Percentiles rank a stretch among this genome's conserved stretches.
Conservation (phyloP, 2,888 invertebrate genomes). For the Cosmorhoe ocellata region DNA sequence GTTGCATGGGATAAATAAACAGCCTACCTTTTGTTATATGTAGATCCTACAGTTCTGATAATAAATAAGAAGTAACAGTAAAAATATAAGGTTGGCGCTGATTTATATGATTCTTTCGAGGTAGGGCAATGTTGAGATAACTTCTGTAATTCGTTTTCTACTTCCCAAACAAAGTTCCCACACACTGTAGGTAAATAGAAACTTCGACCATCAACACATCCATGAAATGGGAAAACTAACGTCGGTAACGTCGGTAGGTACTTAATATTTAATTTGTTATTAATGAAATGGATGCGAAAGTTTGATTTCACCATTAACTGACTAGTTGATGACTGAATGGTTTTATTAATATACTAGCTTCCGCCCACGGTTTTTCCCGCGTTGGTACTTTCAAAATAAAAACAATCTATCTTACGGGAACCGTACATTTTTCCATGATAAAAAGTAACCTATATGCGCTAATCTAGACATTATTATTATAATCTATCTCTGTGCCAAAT, state of each 20-base stretch:
- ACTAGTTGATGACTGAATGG: too few species aligned
- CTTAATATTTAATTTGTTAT: conserved; percentile 19
- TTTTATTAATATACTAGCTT: too few species aligned
- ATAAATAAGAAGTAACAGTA: conserved; percentile 18
- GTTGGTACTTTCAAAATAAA: too few species aligned
- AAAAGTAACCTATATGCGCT: too few species aligned
- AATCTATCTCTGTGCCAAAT: too few species aligned
- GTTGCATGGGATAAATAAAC: neutral
- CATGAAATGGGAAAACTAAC: conserved; percentile 26
- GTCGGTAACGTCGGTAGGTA: conserved; percentile 24
- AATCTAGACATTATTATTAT: too few species aligned
- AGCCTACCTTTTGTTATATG: too few species aligned
- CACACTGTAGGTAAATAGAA: conserved; percentile 23
- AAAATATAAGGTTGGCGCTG: neutral
- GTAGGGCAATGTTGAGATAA: conserved; percentile 12
- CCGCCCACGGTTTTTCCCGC: too few species aligned
- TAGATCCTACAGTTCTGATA: neutral
- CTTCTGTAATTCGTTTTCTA: conserved; percentile 30
- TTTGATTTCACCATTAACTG: conserved; percentile 13
- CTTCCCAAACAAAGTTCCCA: conserved; percentile 29
- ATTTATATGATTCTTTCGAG: neutral
- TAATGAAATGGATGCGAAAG: conserved; percentile 10
- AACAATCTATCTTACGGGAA: too few species aligned
- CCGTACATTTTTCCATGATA: too few species aligned
- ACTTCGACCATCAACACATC: conserved; percentile 33